Evolutionary conservation across 2,113 vertebrate species (phyloP), one percentile per base, ranked within the genome.

Genomic region (Carassius gibelio): DNA sequence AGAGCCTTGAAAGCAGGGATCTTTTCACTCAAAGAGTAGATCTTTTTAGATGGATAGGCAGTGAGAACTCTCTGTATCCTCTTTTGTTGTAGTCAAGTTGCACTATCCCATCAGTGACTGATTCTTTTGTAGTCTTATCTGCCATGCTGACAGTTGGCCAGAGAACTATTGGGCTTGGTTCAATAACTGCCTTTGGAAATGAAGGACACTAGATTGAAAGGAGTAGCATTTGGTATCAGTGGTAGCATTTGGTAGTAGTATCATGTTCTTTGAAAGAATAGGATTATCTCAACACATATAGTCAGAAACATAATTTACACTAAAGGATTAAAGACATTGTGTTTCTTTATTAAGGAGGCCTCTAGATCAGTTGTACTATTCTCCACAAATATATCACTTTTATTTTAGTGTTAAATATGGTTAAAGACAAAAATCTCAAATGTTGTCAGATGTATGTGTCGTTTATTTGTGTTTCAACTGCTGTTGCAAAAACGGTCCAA

Each of bases 201-300:
- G 50, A 74, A 50, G 80, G 78, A 82, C 69, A 77, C 68, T 85
- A 55, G 74, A 89, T 85, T 85, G 81, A 48, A 86, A 45, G 75
- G 19, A 38, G 26, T 76, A n/a, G 69, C 48, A 59, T 64, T 36
- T 42, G 8, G 84, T 3, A 50, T 6, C 34, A 52, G 38, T 81
- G 26, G 26, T 26, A 26, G 26, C 26, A 26, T 26, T 26, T 26
- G 26, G 42, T 75, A n/a, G n/a, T 72, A 23, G 71, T 38, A 55
- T 71, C 19, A 50, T 92, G 91, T 92, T 91, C 82, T 80, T 75
- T 77, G 86, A 88, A 78, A 79, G 81, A 75, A 86, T 75, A 50
- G 3, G 72, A 50, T 26, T 26, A 75, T 75, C 72, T 15, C 13
- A n/a, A 50, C 42, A 50, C 7, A 50, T 14, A 52, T 52, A 52